Evolutionary conservation across 2,113 vertebrate species (phyloP), one percentile per base, ranked within the genome.

Genomic region (Neogobius melanostomus): DNA sequence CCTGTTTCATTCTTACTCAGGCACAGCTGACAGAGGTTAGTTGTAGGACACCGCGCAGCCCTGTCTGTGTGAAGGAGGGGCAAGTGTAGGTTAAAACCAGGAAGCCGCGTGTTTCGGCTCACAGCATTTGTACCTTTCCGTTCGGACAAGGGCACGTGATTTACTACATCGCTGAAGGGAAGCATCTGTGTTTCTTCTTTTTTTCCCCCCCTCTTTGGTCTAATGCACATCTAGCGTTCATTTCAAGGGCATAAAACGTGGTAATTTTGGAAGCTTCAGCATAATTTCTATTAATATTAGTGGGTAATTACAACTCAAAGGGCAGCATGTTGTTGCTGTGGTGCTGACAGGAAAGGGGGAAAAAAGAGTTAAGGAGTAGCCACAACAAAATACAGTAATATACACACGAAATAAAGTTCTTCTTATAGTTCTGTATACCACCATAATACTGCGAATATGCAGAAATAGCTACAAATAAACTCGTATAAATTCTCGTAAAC

Each of bases 191-290:
- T 59, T 14, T 11, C 6, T 6, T 59, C 11, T 59, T 11, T 59
- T 42, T 59, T 77, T 76, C 74, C 74, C 82, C 76, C 76, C 52
- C 66, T 70, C 77, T 78, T 84, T 79, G 81, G 76, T 84, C 63
- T 81, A 81, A 87, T 85, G 76, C 76, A 71, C 69, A 77, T 80
- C 89, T 74, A 72, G 75, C 80, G 69, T 91, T 90, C 75, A 85
- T 92, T 89, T 91, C 87, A 91, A 89, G 79, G 80, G 50, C 74
- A 82, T 92, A 88, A 92, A 91, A 75, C 77, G 80, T 57, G 67
- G 71, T 76, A 67, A 75, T 70, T 87, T 87, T 87, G 82, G 68
- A 87, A 84, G 86, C 79, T 82, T 88, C 77, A 86, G 75, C 82
- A 83, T 89, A 84, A 92, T 87, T 72, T 65, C 64, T 80, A 88